Base-by-base conservation (phyloP, 2,113 vertebrate species). In the Pholis gunnellus region DNA sequence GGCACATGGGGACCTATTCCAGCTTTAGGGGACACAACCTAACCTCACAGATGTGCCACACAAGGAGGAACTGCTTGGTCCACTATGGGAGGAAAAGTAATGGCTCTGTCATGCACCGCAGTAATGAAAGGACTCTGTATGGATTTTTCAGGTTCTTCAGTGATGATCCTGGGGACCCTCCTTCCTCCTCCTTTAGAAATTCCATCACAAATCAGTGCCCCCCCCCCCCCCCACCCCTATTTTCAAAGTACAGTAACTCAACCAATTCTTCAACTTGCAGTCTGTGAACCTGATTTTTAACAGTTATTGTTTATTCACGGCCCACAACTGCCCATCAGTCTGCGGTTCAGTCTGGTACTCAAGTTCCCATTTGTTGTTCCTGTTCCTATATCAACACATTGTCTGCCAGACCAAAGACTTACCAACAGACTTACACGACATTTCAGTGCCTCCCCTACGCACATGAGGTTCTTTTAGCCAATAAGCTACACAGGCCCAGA, bases 371-470 rank as follows among this genome's bases (percentile, higher is more conserved):
- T 82, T 46, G 20, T 54, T 72, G 36, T 78, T 86, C 63, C 48
- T 82, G 60, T 90, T 80, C 84, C 68, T 83, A 72, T 79, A 73
- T 38, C 46, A 59, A 54, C 56, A 42, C 10, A 22, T 29, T 72
- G 25, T 54, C 72, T 48, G 72, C 57, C 31, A 88, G 79, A 84
- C 89, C 89, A 91, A 89, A 90, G 88, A 85, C 52, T 22, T 61
- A 40, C 44, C 34, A 40, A 40, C 22, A 52, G 64, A 75, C 8
- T 4, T 63, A 70, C 63, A 57, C 70, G 10, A 68, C 46, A 69
- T 87, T 79, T 86, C 46, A 88, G 71, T 75, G 79, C 46, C 79
- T 75, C 46, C 52, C 27, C 57, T 83, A 71, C 69, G 36, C 54
- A 79, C 34, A 67, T 67, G n/a, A 48, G 50, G 27, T 60, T 72